phyloP scores from a whole-genome alignment of 1,140 invertebrate genomes.

The Scaptomyza hsui region DNA sequence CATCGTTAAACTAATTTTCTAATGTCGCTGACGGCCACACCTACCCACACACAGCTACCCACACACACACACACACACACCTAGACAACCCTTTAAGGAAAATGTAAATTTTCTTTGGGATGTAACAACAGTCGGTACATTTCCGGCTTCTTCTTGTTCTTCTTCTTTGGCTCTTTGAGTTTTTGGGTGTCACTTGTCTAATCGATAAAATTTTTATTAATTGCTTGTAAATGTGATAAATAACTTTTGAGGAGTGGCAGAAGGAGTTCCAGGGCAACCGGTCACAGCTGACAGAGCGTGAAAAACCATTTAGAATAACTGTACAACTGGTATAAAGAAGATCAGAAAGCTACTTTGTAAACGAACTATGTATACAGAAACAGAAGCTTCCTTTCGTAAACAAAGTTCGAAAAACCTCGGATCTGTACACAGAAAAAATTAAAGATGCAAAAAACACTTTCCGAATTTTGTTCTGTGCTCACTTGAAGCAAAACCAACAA shows the following conservation, averaged over 20 bases:
- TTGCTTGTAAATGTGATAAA: slow-evolving; percentile 71
- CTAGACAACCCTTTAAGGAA: slow-evolving; percentile 16
- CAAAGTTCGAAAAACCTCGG: too few relatives aligned
- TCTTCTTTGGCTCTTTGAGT: slow-evolving; percentile 1
- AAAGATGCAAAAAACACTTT: too few relatives aligned
- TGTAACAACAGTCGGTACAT: slow-evolving; percentile 31
- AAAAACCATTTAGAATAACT: slow-evolving; percentile 6
- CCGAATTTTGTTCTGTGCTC: too few relatives aligned
- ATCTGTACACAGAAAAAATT: too few relatives aligned
- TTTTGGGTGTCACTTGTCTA: slow-evolving; percentile 60
- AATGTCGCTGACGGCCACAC: slow-evolving; percentile 62
- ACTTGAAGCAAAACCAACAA: too few relatives aligned
- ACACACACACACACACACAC: background rate
- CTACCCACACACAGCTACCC: slow-evolving; percentile 13
- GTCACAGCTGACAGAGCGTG: slow-evolving; percentile 62
- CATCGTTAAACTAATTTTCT: slow-evolving; percentile 77
- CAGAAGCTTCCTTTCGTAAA: too few relatives aligned
- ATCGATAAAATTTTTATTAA: slow-evolving; percentile 77
- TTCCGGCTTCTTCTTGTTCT: slow-evolving; percentile 41
- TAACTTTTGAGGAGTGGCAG: background rate
- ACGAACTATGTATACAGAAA: too few relatives aligned
- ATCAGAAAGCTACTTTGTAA: too few relatives aligned
- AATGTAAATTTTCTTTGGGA: slow-evolving; percentile 51
- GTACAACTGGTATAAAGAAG: background rate
- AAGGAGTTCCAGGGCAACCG: slow-evolving; percentile 1